A percentile compares a stretch with the other conserved stretches of the same genome.
Evolutionary conservation across 2,888 invertebrate genomes (phyloP).

Genomic region (Netelia fuscicornis): DNA sequence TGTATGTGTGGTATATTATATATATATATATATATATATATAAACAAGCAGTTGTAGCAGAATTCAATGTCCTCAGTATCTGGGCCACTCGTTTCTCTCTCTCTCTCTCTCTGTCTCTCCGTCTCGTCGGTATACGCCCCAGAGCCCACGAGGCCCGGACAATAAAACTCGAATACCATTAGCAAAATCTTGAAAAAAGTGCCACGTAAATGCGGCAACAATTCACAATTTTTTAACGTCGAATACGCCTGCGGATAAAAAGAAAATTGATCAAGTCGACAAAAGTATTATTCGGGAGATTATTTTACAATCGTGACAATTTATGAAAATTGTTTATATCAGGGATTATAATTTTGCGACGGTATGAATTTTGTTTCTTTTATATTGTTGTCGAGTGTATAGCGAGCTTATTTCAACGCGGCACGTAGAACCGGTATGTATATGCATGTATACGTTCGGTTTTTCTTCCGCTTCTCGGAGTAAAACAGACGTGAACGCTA

Average conservation of each 20-base stretch:
- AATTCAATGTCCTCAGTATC: conserved; percentile 70
- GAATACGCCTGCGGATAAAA: not conserved
- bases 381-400: no score
- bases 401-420: no score
- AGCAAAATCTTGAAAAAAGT: not conserved
- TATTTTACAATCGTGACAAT: not conserved
- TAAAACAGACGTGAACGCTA: conserved; percentile 45
- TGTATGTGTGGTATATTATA: conserved; percentile 10
- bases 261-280: not conserved
- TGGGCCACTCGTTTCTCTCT: conserved; percentile 68
- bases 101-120: conserved; percentile 22
- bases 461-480: conserved; percentile 36
- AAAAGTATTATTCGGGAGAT: not conserved
- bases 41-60: conserved; percentile 50
- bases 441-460: not conserved
- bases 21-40: conserved; percentile 28
- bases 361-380: not conserved
- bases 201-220: not conserved
- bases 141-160: conserved; percentile 34
- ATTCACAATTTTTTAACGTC: not conserved
- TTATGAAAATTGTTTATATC: not conserved
- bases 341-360: not conserved
- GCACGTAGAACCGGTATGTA: not conserved
- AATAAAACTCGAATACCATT: conserved; percentile 2
- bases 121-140: conserved; percentile 25